Conservation (phyloP, 2,113 vertebrate genomes). For the Odocoileus hemionus region DNA sequence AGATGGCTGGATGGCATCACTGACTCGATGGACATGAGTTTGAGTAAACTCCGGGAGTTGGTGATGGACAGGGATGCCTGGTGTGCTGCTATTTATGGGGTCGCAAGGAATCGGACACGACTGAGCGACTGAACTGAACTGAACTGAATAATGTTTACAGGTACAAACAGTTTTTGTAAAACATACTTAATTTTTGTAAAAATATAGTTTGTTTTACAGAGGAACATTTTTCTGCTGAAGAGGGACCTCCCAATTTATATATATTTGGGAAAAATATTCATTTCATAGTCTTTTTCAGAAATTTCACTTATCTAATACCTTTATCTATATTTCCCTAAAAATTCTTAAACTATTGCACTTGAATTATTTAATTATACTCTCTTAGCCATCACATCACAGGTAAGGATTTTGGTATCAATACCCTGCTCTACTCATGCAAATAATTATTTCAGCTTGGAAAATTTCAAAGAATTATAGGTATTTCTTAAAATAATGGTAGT, state of each 20-base stretch:
- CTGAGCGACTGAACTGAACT: no score
- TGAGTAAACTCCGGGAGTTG: no score
- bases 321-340: background rate
- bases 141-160: background rate
- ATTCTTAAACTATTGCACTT: background rate
- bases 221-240: background rate
- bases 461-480: background rate
- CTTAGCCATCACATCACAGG: background rate
- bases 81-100: accelerated
- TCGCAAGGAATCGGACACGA: accelerated
- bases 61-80: no score
- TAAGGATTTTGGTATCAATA: background rate
- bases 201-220: background rate
- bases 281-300: background rate
- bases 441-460: background rate
- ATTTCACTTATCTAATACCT: background rate
- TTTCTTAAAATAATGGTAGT: slow-evolving; percentile 17
- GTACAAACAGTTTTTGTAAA: background rate
- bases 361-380: background rate
- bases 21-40: no score
- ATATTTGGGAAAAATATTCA: background rate
- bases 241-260: background rate
- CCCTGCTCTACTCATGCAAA: background rate
- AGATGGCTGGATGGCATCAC: no score
- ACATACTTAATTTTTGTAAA: background rate